Evolutionary conservation across 2,113 vertebrate species (phyloP), one percentile per base, ranked within the genome.

Genomic region (Lucifuga dentata): DNA sequence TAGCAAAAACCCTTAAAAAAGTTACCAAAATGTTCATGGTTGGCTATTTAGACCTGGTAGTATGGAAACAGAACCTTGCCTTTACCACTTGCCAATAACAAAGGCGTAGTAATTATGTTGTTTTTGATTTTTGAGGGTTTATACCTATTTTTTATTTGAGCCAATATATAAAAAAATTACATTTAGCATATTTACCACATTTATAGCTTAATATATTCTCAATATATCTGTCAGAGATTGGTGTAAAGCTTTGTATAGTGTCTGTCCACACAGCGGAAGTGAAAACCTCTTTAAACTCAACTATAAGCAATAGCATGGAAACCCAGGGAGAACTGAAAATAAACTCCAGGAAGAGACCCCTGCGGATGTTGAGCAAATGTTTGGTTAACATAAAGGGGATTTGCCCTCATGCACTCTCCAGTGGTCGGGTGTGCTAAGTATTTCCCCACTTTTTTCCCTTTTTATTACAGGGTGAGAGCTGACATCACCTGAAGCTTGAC

Each of bases 321-420:
- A 67, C 65, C 10, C 33, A 11, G 9, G 9, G 40, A 51, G 57
- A 56, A 62, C 20, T 57, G 57, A 81, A 83, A 77, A 84, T 52
- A 71, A 82, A 77, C 40, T 51, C 19, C 55, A 43, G 75, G 35
- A 75, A 68, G 60, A 68, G 65, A 74, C 57, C 29, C 65, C 70
- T 63, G 77, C 9, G 16, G 76, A 49, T 35, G 55, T 26, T 68
- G 59, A 78, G 56, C 58, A 50, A 80, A 79, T 71, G 35, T 77
- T 86, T 77, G 53, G 64, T 73, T 78, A 73, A 79, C 52, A 44
- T 69, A 49, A 46, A 50, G 50, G 56, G 55, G 55, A 24, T 69
- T 50, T 64, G 26, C 74, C 51, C 55, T 36, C 41, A 57, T 72
- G 66, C 57, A 67, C 24, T 53, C 64, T 68, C 20, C 56, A 48